Conservation (phyloP, 1,140 invertebrate species). For the Thalassaphorura encarpata region DNA sequence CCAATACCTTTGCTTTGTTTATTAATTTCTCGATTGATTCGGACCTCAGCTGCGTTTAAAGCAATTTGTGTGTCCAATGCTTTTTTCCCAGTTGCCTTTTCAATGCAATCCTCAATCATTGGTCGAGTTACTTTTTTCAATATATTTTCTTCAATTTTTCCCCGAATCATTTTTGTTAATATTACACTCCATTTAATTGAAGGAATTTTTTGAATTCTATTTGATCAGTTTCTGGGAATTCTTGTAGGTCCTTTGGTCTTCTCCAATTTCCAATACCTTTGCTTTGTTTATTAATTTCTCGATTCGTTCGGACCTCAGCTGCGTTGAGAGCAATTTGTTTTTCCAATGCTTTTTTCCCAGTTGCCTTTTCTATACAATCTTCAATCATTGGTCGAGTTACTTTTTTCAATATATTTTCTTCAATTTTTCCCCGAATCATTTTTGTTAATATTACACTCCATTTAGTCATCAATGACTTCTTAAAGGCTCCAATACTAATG, state of each 20-base stretch:
- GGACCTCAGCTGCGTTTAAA: background rate
- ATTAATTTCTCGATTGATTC: background rate
- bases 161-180: background rate
- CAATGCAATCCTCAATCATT: background rate
- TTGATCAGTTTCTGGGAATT: background rate
- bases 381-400: background rate
- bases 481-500: too few species aligned
- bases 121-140: background rate
- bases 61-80: background rate
- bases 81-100: background rate
- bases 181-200: background rate
- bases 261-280: background rate
- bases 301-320: background rate
- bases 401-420: background rate
- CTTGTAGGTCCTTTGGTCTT: background rate
- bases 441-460: background rate
- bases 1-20: background rate
- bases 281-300: background rate
- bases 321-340: background rate
- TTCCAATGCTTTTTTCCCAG: background rate
- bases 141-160: background rate
- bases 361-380: background rate
- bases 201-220: background rate
- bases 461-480: too few species aligned
- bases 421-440: background rate